Percentiles rank a stretch among this genome's conserved stretches.
phyloP scores from a whole-genome alignment of 2,888 invertebrate genomes.

The Trilocha varians region DNA sequence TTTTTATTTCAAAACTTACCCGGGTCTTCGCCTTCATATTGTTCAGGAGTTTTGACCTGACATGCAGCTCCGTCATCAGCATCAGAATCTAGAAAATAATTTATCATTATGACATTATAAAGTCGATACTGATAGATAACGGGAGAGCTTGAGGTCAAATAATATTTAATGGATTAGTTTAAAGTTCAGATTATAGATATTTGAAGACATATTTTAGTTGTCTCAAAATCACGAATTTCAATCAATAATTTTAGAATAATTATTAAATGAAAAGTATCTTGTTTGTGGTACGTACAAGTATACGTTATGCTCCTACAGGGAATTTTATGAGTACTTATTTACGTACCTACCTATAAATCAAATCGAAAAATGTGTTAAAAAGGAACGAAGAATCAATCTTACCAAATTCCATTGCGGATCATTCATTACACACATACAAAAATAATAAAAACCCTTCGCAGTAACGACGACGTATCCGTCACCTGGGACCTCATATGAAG shows the following conservation, averaged over 20 bases:
- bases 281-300: too few species aligned
- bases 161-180: too few species aligned
- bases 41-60: slow-evolving; percentile 23
- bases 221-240: too few species aligned
- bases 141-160: too few species aligned
- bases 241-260: too few species aligned
- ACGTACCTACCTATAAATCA: background rate
- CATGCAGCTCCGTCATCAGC: slow-evolving; percentile 23
- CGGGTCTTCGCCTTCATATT: slow-evolving; percentile 27
- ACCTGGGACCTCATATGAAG: slow-evolving; percentile 32
- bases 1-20: slow-evolving; percentile 33
- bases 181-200: too few species aligned
- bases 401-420: slow-evolving; percentile 17
- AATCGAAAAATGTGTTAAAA: background rate
- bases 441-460: slow-evolving; percentile 23
- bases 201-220: too few species aligned
- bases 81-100: slow-evolving; percentile 26
- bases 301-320: too few species aligned
- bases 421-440: slow-evolving; percentile 21
- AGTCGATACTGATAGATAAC: too few species aligned
- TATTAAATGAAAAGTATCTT: too few species aligned
- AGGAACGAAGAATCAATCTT: slow-evolving; percentile 11
- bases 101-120: too few species aligned
- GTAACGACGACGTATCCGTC: slow-evolving; percentile 19
- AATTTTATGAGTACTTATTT: background rate